Evolutionary conservation across 2,888 invertebrate species (phyloP).

Genomic region (Lucinisca nassula): DNA sequence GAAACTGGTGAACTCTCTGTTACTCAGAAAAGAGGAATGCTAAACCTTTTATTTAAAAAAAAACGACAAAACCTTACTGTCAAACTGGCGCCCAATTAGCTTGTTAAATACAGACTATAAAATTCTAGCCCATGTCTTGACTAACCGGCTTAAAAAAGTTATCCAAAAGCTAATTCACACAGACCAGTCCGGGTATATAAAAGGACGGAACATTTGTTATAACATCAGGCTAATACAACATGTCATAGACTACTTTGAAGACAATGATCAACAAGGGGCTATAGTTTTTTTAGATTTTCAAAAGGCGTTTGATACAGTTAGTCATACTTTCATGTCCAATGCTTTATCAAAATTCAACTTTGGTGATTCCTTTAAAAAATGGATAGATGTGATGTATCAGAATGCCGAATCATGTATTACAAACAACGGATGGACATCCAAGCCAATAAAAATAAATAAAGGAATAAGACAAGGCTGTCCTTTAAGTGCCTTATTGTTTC

Average conservation of each 20-base stretch:
- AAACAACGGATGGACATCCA: no score
- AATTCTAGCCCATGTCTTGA: conserved; percentile 7
- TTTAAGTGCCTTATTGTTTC: no score
- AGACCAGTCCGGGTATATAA: conserved; percentile 27
- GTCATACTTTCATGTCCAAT: not conserved
- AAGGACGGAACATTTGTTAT: conserved; percentile 14
- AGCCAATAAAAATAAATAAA: no score
- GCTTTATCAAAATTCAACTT: conserved; percentile 16
- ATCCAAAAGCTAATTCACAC: not conserved
- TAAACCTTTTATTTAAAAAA: conserved; percentile 2
- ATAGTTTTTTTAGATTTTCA: conserved; percentile 19
- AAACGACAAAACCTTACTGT: not conserved
- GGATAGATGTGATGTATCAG: not conserved
- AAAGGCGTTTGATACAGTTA: not conserved
- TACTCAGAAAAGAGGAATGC: conserved; percentile 21
- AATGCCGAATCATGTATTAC: no score
- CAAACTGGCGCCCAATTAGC: conserved; percentile 27
- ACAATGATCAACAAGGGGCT: conserved; percentile 4
- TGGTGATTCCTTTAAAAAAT: not conserved
- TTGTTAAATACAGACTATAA: conserved; percentile 22
- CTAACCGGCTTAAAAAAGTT: conserved; percentile 9
- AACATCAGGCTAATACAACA: conserved; percentile 33
- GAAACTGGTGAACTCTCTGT: conserved; percentile 11
- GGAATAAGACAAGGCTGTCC: no score
- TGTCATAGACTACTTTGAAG: conserved; percentile 17